phyloP scores from a whole-genome alignment of 2,797 vertebrate species.

The Anguilla pacifica region DNA sequence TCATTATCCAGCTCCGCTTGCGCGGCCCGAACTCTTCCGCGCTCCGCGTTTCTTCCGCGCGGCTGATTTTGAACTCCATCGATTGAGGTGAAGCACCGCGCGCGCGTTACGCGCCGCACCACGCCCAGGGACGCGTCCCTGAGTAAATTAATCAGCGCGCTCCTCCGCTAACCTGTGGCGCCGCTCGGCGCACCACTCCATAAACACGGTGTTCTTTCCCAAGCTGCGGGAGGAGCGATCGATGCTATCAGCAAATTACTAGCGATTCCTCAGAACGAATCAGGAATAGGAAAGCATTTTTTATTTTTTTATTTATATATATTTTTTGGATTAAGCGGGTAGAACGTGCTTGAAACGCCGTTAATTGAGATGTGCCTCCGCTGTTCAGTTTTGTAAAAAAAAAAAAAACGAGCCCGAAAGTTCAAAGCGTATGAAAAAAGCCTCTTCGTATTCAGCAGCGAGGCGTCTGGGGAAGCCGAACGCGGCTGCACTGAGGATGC shows the following conservation, averaged over 20 bases:
- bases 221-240: background rate
- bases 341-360: background rate
- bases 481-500: background rate
- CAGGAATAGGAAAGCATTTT: background rate
- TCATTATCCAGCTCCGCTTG: background rate
- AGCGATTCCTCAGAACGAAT: conserved; percentile 4
- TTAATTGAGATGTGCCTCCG: background rate
- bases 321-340: conserved; percentile 1
- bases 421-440: background rate
- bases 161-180: background rate
- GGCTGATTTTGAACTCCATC: background rate
- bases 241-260: conserved; percentile 8
- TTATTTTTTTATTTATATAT: background rate
- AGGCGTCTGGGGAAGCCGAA: background rate
- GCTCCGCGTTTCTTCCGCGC: background rate
- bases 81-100: background rate
- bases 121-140: background rate
- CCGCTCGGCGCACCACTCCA: background rate
- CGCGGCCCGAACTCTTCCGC: background rate
- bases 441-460: background rate
- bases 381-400: background rate
- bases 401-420: background rate
- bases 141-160: background rate
- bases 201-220: background rate
- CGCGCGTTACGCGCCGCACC: too few species aligned